Base-by-base conservation (phyloP, 2,113 vertebrate species). In the Micromys minutus region DNA sequence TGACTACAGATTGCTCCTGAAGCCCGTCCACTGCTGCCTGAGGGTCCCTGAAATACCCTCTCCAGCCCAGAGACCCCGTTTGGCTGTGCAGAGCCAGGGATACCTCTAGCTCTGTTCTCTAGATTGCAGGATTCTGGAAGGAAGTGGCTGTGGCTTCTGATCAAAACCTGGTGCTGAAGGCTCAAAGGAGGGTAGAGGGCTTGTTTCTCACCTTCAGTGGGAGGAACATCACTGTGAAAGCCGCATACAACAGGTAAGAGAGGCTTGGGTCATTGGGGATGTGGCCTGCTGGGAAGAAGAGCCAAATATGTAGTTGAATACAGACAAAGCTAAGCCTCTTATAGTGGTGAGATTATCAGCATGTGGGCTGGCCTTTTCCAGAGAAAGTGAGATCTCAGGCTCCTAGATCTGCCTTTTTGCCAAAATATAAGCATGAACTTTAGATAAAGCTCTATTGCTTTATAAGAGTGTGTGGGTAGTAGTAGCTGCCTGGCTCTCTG, bases 101-200 rank as follows among this genome's bases (percentile, higher is more conserved):
- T 0, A 29, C 55, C 63, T 85, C 76, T 0, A 11, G 7, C n/a
- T 39, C 57, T 52, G 63, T n/a, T 63, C 45, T 80, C 79, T 13
- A 96, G 96, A 90, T 97, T 0, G 57, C 6, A 17, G 96, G 97
- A 7, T 97, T 96, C 90, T 96, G 97, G 97, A 13, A 80, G 57
- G 96, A 97, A 87, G 96, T 87, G 0, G 95, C 93, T 1, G 84
- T 97, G 87, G 94, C 96, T 81, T 96, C 96, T 3, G 50, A 63
- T 12, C 74, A 94, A 24, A 94, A 63, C 55, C 80, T 97, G 92
- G 79, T 15, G 0, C 95, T 94, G 74, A 84, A 59, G 55, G 65
- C 69, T 29, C 89, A 69, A 0, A 89, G 22, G 42, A 81, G 87
- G 77, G 79, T 91, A 65, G 92, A 96, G 74, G 95, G 93, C 77